Evolutionary conservation across 2,888 invertebrate genomes (phyloP), one percentile per base, ranked within the genome.

Genomic region (Gymnosoma rotundatum): DNA sequence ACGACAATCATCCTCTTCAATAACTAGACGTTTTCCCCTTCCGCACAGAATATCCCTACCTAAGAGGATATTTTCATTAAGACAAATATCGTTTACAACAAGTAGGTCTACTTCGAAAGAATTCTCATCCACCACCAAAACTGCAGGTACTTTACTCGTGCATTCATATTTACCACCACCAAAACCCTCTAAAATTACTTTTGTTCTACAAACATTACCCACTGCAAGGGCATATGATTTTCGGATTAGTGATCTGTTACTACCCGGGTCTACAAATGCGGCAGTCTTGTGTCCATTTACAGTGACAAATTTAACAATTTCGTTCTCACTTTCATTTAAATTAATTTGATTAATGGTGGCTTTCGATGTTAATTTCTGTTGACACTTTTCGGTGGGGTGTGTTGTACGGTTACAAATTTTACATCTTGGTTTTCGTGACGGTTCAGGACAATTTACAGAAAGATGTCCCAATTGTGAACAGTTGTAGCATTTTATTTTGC

Each of bases 211-310:
- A 12, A 56, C 10, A 48, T 67, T 54, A 61, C 80, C 80, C 1
- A 83, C n/a, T 9, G 18, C 12, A n/a, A 64, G 8, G n/a, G 78
- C 66, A 63, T 78, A 86, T 1, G 81, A 52, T 56, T 75, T 76
- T n/a, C 82, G 78, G n/a, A 75, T 52, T 12, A 83, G 45, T 10
- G 76, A 76, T 9, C 61, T 64, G 18, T 69, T 56, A 38, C 83
- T 83, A 16, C 76, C 81, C 10, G 83, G 76, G 32, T 79, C 83
- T 32, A 83, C 54, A 67, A 83, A 83, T 16, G 78, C 20, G 12
- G 58, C 48, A 6, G 72, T 63, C 32, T 38, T 45, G 21, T 58
- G 58, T 8, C 48, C 32, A 32, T 72, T 72, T 1, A 25, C 16
- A 25, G 16, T 66, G 5, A 66, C 56, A 48, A 20, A n/a, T 58